phyloP scores from a whole-genome alignment of 2,888 invertebrate genomes.

The Carabus problematicus region DNA sequence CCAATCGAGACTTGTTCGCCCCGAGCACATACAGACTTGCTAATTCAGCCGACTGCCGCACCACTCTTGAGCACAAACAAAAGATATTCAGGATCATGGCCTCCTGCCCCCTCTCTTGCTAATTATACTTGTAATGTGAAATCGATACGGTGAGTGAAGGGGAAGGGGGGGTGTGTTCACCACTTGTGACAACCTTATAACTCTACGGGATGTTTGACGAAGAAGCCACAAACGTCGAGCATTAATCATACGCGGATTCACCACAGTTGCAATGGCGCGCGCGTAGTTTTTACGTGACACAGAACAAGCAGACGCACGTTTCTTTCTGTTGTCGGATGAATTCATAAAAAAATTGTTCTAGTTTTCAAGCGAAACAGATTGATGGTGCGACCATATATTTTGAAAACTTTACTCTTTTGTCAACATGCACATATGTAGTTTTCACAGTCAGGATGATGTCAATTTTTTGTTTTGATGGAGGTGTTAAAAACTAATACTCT shows the following conservation, averaged over 20 bases:
- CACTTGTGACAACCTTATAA: conserved; percentile 3
- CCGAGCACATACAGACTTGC: not conserved
- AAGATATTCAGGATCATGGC: conserved; percentile 20
- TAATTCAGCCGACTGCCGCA: conserved; percentile 6
- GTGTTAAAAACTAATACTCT: too few species aligned
- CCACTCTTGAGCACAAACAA: not conserved
- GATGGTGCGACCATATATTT: too few species aligned
- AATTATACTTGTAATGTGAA: conserved; percentile 17
- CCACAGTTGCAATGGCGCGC: not conserved
- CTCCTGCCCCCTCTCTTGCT: not conserved
- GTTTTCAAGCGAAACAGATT: too few species aligned
- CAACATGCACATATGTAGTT: too few species aligned
- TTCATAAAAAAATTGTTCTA: too few species aligned
- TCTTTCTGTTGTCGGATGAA: too few species aligned
- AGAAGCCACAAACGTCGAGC: not conserved
- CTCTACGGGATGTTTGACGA: not conserved
- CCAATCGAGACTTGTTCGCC: not conserved
- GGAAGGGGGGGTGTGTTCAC: too few species aligned
- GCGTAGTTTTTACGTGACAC: too few species aligned
- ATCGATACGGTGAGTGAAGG: conserved; percentile 5
- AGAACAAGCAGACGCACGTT: too few species aligned
- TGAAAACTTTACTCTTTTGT: too few species aligned
- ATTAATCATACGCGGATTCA: conserved; percentile 5
- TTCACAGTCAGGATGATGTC: too few species aligned
- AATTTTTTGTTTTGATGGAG: too few species aligned